Conservation (phyloP, 2,113 vertebrate species). For the Lipophrys pholis region DNA sequence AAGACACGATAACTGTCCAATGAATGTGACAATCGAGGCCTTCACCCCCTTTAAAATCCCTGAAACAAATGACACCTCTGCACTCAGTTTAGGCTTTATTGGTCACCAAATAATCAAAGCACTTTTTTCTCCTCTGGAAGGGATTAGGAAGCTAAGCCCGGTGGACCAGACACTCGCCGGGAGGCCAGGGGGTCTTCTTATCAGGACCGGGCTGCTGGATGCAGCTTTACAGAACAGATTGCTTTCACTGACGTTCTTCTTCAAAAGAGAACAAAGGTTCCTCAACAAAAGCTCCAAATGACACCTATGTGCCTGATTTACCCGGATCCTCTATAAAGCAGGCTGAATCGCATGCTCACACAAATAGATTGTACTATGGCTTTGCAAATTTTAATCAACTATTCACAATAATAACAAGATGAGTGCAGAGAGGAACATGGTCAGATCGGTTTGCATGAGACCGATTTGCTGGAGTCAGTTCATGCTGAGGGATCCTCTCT, state of each 20-base stretch:
- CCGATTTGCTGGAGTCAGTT: too few species aligned
- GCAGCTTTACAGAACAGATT: constrained; percentile 94
- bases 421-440: too few species aligned
- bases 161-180: constrained; percentile 93
- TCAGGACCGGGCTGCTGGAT: constrained; percentile 95
- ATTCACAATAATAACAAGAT: too few species aligned
- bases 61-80: constrained; percentile 48
- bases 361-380: too few species aligned
- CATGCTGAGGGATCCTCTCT: too few species aligned
- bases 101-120: constrained; percentile 97
- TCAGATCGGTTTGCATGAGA: too few species aligned
- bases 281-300: constrained; percentile 87
- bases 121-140: constrained; percentile 78
- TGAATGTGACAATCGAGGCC: constrained; percentile 53
- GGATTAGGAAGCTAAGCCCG: constrained; percentile 97
- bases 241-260: constrained; percentile 95
- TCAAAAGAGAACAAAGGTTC: constrained; percentile 91
- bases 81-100: constrained; percentile 85
- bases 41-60: constrained; percentile 26
- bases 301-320: constrained; percentile 94
- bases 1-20: constrained; percentile 49
- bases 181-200: constrained; percentile 95
- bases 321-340: too few species aligned
- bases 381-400: too few species aligned
- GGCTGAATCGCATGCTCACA: too few species aligned